Evolutionary conservation across 2,888 invertebrate species (phyloP), one percentile per base, ranked within the genome.

Genomic region (Margaritifera margaritifera): DNA sequence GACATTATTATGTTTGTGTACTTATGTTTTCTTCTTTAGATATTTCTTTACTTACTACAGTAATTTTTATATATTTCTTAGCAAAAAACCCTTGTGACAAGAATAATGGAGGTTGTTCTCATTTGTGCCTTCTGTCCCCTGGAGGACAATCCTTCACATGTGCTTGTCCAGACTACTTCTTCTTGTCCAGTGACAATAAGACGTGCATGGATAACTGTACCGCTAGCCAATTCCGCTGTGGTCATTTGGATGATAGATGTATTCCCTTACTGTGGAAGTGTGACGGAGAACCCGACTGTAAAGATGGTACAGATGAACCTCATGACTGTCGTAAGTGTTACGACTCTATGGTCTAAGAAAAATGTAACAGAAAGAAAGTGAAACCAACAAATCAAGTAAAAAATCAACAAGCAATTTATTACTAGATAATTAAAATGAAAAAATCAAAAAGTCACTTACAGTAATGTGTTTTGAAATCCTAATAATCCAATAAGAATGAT

Each of bases 161-260:
- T 87, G 94, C 94, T 2, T 99, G 99, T 89, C 99, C 99, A 0
- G 97, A 99, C 90, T 96, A 97, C 86, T 99, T 96, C 91, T 90
- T 98, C 65, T 75, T 90, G 66, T 79, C 82, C 3, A 93, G 94
- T 0, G 95, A 97, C 87, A 93, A 93, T 81, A 95, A 94, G 87
- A 97, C 95, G 1, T 99, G 98, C 87, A 93, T 95, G 63, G 95
- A 97, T 0, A 99, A 99, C 90, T 99, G 99, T 88, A 97, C 98
- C 0, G 92, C 92, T 15, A 78, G 77, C 42, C 87, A 89, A 80
- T 85, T 86, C 74, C 74, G 84, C 52, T 87, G 87, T 73, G 86
- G 86, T 20, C 64, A 66, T 6, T 74, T 74, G 1, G 86, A 86
- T 60, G 80, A 81, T 54, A 77, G 84, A 54, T 88, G 88, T 77